Base-by-base conservation (phyloP, 2,888 invertebrate genomes). In the Ennomos erosarius region DNA sequence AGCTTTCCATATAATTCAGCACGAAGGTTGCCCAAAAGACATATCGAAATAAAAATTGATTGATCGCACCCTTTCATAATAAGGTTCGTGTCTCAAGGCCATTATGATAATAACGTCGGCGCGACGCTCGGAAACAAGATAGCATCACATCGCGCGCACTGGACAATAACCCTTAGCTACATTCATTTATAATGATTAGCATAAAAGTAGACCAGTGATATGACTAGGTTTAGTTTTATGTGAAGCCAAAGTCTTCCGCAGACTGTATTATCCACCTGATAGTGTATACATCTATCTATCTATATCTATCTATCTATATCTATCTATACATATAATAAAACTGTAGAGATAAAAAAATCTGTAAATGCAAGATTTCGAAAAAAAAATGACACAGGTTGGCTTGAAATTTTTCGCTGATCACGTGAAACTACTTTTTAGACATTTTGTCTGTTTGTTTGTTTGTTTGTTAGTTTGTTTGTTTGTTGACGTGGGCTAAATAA, bases 131-230 rank as follows among this genome's bases (percentile, higher is more conserved):
- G 88, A 87, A 87, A 68, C 78, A 51, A 84, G 90, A 90, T 90
- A 88, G 78, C 78, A 90, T 90, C 90, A 77, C 79, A 88, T 89
- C 86, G 89, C 87, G 86, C 82, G 82, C 86, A 81, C 78, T 90
- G 90, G 90, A 90, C 90, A 88, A 90, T 90, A 88, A 90, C 90
- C 85, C 87, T 55, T 87, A 81, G 85, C 78, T 70, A 79, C 82
- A 81, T 82, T 85, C 82, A 85, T 85, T 88, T 85, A 85, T 86
- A 80, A 85, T 85, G 82, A 87, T 86, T 85, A 85, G 71, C 82
- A 84, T 86, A 84, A 26, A 82, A 79, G 78, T 69, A 74, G 64
- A 68, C 70, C 68, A 70, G 70, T 75, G 71, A 75, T 81, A 80
- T 78, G 74, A 72, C 71, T 77, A 74, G 72, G 72, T 78, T 75